phyloP scores from a whole-genome alignment of 1,140 invertebrate species.

The Euborellia annulipes region DNA sequence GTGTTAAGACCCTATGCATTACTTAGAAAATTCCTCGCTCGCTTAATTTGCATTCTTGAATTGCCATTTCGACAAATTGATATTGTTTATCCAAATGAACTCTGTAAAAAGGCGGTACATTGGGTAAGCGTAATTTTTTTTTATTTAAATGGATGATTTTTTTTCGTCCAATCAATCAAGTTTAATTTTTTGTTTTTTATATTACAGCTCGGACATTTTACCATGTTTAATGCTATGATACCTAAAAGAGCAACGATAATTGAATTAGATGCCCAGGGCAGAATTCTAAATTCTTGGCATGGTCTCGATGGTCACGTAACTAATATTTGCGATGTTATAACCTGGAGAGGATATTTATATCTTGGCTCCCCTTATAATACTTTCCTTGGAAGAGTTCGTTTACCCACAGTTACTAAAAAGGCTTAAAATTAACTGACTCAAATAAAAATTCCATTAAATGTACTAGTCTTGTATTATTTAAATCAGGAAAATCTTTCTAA shows the following conservation, averaged over 20 bases:
- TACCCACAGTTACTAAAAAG: conserved; percentile 61
- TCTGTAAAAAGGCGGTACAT: conserved; percentile 33
- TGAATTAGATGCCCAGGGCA: conserved; percentile 45
- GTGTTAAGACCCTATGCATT: conserved; percentile 36
- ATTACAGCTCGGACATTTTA: conserved; percentile 35
- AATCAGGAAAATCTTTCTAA: no score
- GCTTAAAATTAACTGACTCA: no score
- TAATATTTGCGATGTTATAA: conserved; percentile 41
- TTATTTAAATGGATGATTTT: conserved; percentile 12
- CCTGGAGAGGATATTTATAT: conserved; percentile 37
- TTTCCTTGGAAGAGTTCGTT: conserved; percentile 42
- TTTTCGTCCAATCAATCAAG: not conserved
- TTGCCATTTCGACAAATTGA: conserved; percentile 38
- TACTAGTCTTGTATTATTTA: no score
- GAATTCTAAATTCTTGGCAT: conserved; percentile 43
- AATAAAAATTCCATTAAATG: no score
- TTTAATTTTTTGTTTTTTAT: conserved; percentile 7
- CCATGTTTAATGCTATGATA: conserved; percentile 18
- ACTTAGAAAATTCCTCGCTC: conserved; percentile 39
- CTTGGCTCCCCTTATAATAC: conserved; percentile 52
- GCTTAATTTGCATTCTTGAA: conserved; percentile 36
- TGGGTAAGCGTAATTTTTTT: conserved; percentile 34
- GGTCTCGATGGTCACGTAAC: conserved; percentile 30
- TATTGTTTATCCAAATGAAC: conserved; percentile 37
- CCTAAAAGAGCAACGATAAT: conserved; percentile 32